Conservation (phyloP, 2,113 vertebrate species). For the Serilophus lunatus region DNA sequence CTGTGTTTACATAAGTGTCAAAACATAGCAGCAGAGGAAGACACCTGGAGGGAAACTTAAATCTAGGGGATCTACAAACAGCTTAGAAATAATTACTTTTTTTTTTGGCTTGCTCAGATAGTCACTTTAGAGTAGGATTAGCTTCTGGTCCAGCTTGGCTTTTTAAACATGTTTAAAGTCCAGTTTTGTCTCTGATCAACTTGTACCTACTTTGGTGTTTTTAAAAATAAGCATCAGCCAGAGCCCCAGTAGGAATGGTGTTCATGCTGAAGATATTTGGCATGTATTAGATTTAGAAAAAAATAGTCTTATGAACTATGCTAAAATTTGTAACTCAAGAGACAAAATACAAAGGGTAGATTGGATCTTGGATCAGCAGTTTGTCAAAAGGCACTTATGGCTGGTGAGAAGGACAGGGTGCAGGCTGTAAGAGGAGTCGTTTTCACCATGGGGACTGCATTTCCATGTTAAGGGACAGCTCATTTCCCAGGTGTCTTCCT, state of each 20-base stretch:
- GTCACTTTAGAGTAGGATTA: not conserved
- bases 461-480: not conserved
- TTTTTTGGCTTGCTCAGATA: not conserved
- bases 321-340: not conserved
- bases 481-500: not conserved
- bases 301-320: not conserved
- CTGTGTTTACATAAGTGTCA: not conserved
- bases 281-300: not conserved
- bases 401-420: accelerated
- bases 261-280: not conserved
- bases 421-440: not conserved
- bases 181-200: not conserved
- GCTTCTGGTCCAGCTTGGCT: not conserved
- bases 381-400: not conserved
- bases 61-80: not conserved
- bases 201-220: constrained; percentile 35
- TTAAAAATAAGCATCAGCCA: constrained; percentile 15
- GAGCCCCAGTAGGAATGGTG: not conserved
- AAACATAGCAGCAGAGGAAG: not conserved
- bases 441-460: accelerated
- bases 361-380: not conserved
- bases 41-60: not conserved
- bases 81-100: not conserved
- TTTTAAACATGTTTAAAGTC: not conserved
- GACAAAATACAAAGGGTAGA: not conserved